phyloP scores from a whole-genome alignment of 2,888 invertebrate genomes.

The Temnothorax unifasciatus region DNA sequence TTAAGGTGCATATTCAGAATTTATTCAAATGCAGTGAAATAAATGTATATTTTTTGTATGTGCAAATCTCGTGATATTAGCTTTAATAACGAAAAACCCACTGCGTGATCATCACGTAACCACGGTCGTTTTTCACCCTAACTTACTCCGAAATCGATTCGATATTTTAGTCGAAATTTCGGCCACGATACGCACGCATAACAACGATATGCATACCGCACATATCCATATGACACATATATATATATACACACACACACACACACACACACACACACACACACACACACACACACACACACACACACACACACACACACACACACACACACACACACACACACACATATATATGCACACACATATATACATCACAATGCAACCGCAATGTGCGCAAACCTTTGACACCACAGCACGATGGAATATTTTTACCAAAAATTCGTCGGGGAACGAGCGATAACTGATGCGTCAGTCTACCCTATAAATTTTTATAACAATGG shows the following conservation, averaged over 20 bases:
- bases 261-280: not conserved
- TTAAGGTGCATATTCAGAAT: not conserved
- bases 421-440: conserved; percentile 46
- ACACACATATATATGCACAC: not conserved
- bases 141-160: conserved; percentile 32
- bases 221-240: not conserved
- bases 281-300: too few species aligned
- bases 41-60: not conserved
- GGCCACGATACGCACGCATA: conserved; percentile 32
- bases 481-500: conserved; percentile 48
- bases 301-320: not conserved
- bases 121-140: conserved; percentile 35
- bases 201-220: conserved; percentile 28
- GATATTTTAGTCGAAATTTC: conserved; percentile 42
- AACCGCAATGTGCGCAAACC: conserved; percentile 30
- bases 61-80: conserved; percentile 15
- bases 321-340: too few species aligned
- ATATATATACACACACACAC: not conserved
- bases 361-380: not conserved
- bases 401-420: conserved; percentile 34
- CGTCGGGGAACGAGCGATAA: conserved; percentile 22
- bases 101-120: conserved; percentile 21
- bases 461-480: conserved; percentile 30
- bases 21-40: not conserved
- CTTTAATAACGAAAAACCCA: conserved; percentile 31